phyloP scores from a whole-genome alignment of 1,140 invertebrate genomes.

The Metaphire vulgaris region DNA sequence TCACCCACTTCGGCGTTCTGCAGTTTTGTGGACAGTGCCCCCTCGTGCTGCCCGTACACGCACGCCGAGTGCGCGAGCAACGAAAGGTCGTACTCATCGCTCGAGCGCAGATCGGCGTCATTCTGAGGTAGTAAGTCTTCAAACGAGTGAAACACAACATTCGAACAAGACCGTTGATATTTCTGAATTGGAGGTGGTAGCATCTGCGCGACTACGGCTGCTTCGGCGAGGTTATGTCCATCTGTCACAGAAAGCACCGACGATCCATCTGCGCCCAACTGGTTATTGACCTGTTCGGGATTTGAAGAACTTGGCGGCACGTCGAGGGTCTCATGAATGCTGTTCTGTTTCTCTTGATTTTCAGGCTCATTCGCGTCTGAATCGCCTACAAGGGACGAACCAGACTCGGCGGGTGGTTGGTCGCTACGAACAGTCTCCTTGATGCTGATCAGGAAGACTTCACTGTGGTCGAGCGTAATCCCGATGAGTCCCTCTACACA shows the following conservation, averaged over 20 bases:
- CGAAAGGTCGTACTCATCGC: neutral
- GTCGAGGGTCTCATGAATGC: neutral
- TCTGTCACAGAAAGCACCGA: neutral
- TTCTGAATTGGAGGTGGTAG: neutral
- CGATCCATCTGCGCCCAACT: neutral
- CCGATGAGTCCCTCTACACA: constrained; percentile 10
- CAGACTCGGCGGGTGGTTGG: neutral
- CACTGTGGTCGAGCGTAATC: neutral
- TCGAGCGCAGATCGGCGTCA: neutral
- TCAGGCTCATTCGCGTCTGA: neutral
- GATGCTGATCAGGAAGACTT: constrained; percentile 7
- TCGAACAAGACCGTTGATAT: neutral
- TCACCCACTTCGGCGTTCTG: neutral
- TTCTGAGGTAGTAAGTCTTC: neutral
- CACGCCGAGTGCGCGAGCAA: neutral
- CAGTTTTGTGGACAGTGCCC: neutral
- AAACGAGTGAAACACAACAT: neutral
- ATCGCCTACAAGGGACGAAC: neutral
- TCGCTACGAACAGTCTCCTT: neutral
- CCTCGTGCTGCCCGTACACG: neutral
- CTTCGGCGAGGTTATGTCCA: neutral
- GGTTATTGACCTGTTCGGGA: neutral
- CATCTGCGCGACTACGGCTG: neutral
- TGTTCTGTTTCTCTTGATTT: neutral
- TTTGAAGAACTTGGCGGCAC: neutral